phyloP scores from a whole-genome alignment of 1,140 invertebrate species.

The Leptinotarsa texana region DNA sequence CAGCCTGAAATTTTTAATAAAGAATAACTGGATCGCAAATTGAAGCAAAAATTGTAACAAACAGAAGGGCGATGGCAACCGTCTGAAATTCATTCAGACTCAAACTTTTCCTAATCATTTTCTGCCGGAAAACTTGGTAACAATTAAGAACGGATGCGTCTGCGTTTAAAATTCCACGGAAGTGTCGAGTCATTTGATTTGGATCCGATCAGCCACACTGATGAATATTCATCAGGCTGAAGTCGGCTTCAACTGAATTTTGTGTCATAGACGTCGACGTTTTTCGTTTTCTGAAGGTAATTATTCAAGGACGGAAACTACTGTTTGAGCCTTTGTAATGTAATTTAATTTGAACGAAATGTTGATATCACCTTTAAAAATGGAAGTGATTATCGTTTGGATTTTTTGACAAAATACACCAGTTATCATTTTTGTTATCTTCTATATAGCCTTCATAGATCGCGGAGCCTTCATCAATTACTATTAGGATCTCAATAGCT shows the following conservation, averaged over 20 bases:
- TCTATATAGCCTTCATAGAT: too few species aligned
- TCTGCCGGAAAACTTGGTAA: slow-evolving; percentile 2
- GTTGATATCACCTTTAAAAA: too few species aligned
- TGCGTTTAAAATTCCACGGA: slow-evolving; percentile 1
- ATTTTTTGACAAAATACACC: too few species aligned
- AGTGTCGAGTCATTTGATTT: slow-evolving; percentile 2
- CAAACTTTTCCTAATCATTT: slow-evolving; percentile 3
- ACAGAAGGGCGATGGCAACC: background rate
- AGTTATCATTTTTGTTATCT: too few species aligned
- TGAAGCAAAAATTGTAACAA: background rate
- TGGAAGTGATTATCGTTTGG: too few species aligned
- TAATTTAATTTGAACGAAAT: too few species aligned
- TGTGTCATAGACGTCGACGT: too few species aligned
- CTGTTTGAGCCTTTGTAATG: too few species aligned
- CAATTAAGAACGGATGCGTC: slow-evolving; percentile 5
- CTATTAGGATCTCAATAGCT: too few species aligned
- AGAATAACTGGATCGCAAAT: slow-evolving; percentile 1
- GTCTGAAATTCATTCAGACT: background rate
- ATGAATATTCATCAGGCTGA: background rate
- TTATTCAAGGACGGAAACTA: too few species aligned
- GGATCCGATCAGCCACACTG: slow-evolving; percentile 4
- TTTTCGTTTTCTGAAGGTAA: too few species aligned
- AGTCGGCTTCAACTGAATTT: background rate
- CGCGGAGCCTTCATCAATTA: too few species aligned
- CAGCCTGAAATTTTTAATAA: background rate